Evolutionary conservation across 2,888 invertebrate species (phyloP).

Genomic region (Cybosia mesomella): DNA sequence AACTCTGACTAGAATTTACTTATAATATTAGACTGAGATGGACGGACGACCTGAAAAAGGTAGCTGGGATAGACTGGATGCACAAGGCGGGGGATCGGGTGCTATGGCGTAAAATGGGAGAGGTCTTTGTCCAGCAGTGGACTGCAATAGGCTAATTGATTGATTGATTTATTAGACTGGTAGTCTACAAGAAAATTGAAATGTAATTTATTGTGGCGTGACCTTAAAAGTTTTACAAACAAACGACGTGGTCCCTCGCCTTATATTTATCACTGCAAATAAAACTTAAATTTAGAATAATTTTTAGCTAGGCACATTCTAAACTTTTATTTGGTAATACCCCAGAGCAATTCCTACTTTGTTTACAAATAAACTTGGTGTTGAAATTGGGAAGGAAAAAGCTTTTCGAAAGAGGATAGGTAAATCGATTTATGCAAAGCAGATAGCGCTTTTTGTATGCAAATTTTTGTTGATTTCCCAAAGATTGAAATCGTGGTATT

Average conservation of each 20-base stretch:
- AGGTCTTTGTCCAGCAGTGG: no score
- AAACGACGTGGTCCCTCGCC: conserved; percentile 46
- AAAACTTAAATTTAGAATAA: conserved; percentile 70
- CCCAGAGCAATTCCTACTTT: conserved; percentile 84
- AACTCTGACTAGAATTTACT: neutral
- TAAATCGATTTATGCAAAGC: conserved; percentile 86
- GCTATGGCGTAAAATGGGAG: no score
- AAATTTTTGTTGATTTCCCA: conserved; percentile 84
- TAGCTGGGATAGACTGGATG: no score
- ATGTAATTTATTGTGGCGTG: conserved; percentile 23
- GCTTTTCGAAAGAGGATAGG: conserved; percentile 84
- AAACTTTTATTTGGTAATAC: conserved; percentile 84
- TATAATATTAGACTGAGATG: no score
- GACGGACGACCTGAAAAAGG: no score
- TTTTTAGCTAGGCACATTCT: conserved; percentile 66
- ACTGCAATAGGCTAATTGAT: no score
- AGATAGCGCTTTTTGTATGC: conserved; percentile 86
- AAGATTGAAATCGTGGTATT: conserved; percentile 84
- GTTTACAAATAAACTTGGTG: conserved; percentile 85
- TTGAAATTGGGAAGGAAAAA: conserved; percentile 83
- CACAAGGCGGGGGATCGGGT: no score
- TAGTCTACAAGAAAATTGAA: conserved; percentile 21
- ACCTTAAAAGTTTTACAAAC: conserved; percentile 46
- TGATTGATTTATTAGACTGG: conserved; percentile 7
- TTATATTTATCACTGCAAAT: conserved; percentile 58